These are phyloP conservation scores for Mayetiola destructor DNA, from an alignment of 2,888 invertebrate genomes.

Conservation along the genomic window DNA sequence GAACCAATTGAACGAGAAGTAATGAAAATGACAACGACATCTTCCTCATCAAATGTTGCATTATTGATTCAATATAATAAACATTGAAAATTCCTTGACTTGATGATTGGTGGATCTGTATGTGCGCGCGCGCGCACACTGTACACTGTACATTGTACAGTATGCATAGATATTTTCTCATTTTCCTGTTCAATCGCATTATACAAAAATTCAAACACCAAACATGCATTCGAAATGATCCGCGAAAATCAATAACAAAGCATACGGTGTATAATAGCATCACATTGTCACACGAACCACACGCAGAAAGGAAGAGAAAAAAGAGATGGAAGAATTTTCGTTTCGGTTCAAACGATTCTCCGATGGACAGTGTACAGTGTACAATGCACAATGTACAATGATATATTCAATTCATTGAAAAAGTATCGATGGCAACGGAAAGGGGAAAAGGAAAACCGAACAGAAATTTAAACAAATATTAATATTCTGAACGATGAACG, in stretches of 20 bases:
- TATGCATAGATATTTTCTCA: neutral
- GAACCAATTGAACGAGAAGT: neutral
- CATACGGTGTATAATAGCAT: neutral
- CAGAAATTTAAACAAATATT: neutral
- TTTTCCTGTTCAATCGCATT: neutral
- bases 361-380: neutral
- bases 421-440: no score
- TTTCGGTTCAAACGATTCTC: no score
- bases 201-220: neutral
- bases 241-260: neutral
- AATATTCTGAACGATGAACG: neutral
- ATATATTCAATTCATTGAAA: neutral
- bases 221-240: neutral
- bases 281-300: conserved; percentile 2
- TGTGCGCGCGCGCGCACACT: no score
- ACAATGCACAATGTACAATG: neutral
- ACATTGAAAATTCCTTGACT: no score
- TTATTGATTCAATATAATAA: conserved; percentile 3
- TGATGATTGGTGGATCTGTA: no score
- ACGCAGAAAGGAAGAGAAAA: no score
- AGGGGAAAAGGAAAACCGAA: neutral
- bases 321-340: no score
- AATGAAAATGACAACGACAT: neutral
- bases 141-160: no score
- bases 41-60: neutral